Base-by-base conservation (phyloP, 2,888 invertebrate genomes). In the Biston betularia region DNA sequence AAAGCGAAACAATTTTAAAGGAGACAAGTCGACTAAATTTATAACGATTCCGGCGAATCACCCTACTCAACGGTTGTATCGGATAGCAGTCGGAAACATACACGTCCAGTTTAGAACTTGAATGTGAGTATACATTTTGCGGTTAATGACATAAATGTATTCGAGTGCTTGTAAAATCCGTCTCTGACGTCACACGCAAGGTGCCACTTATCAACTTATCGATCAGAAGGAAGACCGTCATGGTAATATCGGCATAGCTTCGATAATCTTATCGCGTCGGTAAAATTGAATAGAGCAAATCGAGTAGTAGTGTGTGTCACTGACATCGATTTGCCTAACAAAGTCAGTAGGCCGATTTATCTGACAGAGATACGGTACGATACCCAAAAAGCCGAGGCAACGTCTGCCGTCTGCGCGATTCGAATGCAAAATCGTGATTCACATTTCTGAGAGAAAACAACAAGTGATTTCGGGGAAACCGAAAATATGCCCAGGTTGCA, bases 261-360 rank as follows among this genome's bases (percentile, higher is more conserved):
- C 77, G 76, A 74, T 78, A 77, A 81, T 79, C 75, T 81, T 80
- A 84, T 81, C 83, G 56, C 38, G 38, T 58, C 65, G 75, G 56
- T 56, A 69, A 72, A 75, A 80, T 76, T 75, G 78, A 76, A 76
- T 73, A 68, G 69, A 75, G 68, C 75, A 57, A 64, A 77, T 77
- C 74, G 71, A 72, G 70, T 73, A 68, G 57, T 60, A 62, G 59
- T 60, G 49, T 71, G 55, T 71, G 67, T 64, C 71, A 69, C 44
- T 45, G 40, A 61, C 65, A 46, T 65, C 60, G 65, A 60, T 56
- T 35, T 49, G 53, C 12, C 40, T 48, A 61, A 57, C 65, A 57
- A 60, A 50, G 57, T 62, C 57, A 66, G 53, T 57, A 54, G 63
- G 63, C 12, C 35, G 14, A 44, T 49, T 63, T 68, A 56, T 68